Conservation (phyloP, 2,797 vertebrate species). For the Cynopterus sphinx region DNA sequence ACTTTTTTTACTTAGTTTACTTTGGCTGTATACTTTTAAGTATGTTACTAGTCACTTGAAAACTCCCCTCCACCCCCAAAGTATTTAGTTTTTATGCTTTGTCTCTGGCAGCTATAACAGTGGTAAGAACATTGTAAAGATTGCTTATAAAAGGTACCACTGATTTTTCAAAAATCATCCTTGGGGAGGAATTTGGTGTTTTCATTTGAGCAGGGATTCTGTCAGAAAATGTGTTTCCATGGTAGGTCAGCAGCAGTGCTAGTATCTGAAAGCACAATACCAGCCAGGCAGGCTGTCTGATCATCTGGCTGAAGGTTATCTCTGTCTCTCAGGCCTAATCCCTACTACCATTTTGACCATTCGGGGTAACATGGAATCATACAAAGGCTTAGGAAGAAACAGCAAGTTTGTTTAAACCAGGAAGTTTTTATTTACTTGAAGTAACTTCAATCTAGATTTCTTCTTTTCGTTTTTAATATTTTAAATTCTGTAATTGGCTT, state of each 20-base stretch:
- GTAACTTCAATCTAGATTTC: conserved; percentile 79
- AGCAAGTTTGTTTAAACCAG: conserved; percentile 65
- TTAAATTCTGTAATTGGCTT: conserved; percentile 73
- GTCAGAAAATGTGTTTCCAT: conserved; percentile 64
- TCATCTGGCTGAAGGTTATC: conserved; percentile 55
- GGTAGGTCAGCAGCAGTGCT: conserved; percentile 70
- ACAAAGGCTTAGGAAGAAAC: conserved; percentile 82
- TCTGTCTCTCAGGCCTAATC: conserved; percentile 72
- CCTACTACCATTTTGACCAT: conserved; percentile 69
- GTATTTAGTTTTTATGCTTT: conserved; percentile 81
- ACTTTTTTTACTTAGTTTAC: conserved; percentile 73
- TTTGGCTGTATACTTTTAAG: conserved; percentile 78
- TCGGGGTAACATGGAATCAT: conserved; percentile 74
- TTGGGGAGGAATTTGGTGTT: conserved; percentile 62
- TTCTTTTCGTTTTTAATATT: conserved; percentile 54
- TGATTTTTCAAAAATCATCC: conserved; percentile 72
- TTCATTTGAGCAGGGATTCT: conserved; percentile 75
- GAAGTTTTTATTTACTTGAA: conserved; percentile 76
- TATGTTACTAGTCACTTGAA: conserved; percentile 77
- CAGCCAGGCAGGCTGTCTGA: conserved; percentile 31
- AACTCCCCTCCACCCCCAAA: conserved; percentile 24
- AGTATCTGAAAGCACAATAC: conserved; percentile 78
- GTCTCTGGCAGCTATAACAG: conserved; percentile 87
- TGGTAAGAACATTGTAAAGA: conserved; percentile 82
- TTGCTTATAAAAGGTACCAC: conserved; percentile 80